phyloP scores from a whole-genome alignment of 2,797 vertebrate genomes.

The Sphaeramia orbicularis region DNA sequence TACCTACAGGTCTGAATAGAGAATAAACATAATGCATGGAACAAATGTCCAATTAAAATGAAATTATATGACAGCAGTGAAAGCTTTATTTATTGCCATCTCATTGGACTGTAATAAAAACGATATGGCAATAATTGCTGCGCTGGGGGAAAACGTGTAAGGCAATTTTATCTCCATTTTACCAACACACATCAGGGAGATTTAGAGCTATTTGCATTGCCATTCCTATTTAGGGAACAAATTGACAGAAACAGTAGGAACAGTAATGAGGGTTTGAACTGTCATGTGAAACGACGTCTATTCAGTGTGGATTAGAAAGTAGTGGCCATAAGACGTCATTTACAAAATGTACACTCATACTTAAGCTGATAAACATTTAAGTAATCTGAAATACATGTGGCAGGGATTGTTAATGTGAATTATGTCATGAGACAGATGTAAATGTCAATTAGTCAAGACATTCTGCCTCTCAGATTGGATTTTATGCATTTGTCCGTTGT shows the following conservation, averaged over 20 bases:
- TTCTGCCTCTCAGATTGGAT: background rate
- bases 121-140: background rate
- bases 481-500: slow-evolving; percentile 5
- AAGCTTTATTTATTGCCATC: slow-evolving; percentile 7
- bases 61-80: background rate
- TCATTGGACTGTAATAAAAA: background rate
- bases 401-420: background rate
- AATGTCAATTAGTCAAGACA: slow-evolving; percentile 12
- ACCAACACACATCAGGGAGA: no score
- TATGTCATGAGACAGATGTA: background rate
- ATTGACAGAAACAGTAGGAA: no score
- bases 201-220: no score
- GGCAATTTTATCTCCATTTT: background rate
- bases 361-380: background rate
- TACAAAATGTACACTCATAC: slow-evolving; percentile 7
- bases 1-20: background rate
- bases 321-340: background rate
- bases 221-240: no score
- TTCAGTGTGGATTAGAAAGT: background rate
- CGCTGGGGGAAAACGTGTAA: background rate
- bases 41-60: background rate
- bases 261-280: no score
- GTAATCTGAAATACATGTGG: background rate
- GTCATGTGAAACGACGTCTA: background rate
- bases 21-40: background rate